Evolutionary conservation across 2,113 vertebrate genomes (phyloP).

Genomic region (Lamprotornis superbus): DNA sequence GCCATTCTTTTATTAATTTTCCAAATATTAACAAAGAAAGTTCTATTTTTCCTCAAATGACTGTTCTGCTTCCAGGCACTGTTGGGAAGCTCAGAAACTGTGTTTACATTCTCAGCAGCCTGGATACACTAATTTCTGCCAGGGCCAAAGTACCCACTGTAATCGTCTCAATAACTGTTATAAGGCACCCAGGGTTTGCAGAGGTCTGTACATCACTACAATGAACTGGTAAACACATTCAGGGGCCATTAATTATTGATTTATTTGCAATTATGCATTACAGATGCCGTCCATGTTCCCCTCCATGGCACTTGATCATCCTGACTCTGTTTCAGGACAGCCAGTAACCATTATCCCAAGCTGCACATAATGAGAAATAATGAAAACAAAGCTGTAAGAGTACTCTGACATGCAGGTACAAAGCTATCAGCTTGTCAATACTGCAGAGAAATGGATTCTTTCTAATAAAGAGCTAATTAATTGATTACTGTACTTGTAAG

Average conservation of each 20-base stretch:
- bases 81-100: not conserved
- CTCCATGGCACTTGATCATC: conserved; percentile 2
- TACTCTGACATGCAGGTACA: not conserved
- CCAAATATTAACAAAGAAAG: not conserved
- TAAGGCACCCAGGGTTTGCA: not conserved
- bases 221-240: conserved; percentile 59
- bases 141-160: not conserved
- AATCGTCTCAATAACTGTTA: conserved; percentile 40
- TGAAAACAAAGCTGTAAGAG: conserved; percentile 19
- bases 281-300: not conserved
- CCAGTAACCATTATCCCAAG: conserved; percentile 3
- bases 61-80: not conserved
- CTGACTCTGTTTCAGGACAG: conserved; percentile 6
- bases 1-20: not conserved
- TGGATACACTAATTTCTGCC: not conserved
- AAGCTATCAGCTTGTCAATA: not conserved
- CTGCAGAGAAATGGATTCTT: not conserved
- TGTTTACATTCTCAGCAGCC: not conserved
- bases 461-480: not conserved
- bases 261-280: conserved; percentile 59
- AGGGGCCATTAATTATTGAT: conserved; percentile 63
- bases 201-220: conserved; percentile 29
- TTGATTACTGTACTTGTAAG: not conserved
- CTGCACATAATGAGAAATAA: not conserved
- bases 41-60: not conserved